Evolutionary conservation across 2,113 vertebrate genomes (phyloP), one percentile per base, ranked within the genome.

Genomic region (Astatotilapia flaviijosephi): DNA sequence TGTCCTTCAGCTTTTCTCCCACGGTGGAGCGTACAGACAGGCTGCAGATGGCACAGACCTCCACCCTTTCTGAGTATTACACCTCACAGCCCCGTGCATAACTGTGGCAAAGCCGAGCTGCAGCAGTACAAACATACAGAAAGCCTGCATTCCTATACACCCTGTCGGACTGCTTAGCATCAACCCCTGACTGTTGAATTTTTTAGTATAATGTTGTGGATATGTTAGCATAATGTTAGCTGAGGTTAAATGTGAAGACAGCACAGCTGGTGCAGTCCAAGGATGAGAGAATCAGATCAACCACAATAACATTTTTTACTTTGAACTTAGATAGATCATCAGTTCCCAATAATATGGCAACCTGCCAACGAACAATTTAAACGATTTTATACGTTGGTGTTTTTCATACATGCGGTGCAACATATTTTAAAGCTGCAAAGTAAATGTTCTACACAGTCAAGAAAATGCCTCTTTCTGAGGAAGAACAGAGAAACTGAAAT

Each of bases 61-160:
- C 91, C 93, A 40, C 92, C 92, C 93, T 87, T 81, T 51, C 28
- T 4, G 70, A 84, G 82, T 90, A 88, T 83, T 94, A 84, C 89
- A 92, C 82, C 92, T 90, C 86, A 54, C 84, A 87, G 77, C 65
- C 79, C 81, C 2, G 1, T 54, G 54, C 91, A 95, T 94, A 93
- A 90, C 92, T 94, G 94, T 35, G 90, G 89, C 87, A 85, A 6
- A 84, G 75, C 85, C 84, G 89, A 86, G 80, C 93, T 91, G 86
- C 93, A 80, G 86, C 68, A 90, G 79, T 77, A 89, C 91, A 92
- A 93, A 93, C 89, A 93, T 55, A 90, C 87, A 86, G 68, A 84
- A 49, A 79, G 83, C 75, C 88, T 21, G 65, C 89, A 91, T 93
- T 95, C 88, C 90, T 85, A 13, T 88, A 14, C 79, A 86, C 82